Base-by-base conservation (phyloP, 2,888 invertebrate genomes). In the Osedax frankpressi region DNA sequence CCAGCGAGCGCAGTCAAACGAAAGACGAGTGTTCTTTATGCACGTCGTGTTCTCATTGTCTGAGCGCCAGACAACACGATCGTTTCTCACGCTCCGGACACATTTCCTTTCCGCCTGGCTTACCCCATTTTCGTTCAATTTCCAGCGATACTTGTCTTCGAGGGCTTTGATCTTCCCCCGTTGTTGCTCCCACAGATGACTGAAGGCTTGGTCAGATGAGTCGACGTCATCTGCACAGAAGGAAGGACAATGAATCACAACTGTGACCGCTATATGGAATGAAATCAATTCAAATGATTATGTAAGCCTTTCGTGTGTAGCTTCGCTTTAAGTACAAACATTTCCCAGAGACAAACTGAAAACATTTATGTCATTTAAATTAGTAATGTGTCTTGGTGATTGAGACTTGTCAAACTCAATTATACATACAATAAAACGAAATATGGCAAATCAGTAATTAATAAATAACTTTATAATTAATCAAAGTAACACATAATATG, bases 131-230 rank as follows among this genome's bases (percentile, higher is more conserved):
- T 77, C 77, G 70, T 76, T 77, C 2, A 77, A 71, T 28, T 77
- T 76, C 77, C 77, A 77, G 28, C 75, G 69, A 69, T 76, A 77
- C 67, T 74, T 76, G 67, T 76, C 77, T 65, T 77, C 77, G 30
- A 77, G 63, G 3, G 71, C 74, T 71, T 75, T 75, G 65, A 77
- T 76, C 62, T 75, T 73, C 19, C 30, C 30, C 65, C 70, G 74
- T 26, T 77, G 73, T 62, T 74, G 65, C 24, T 75, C 69, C 77
- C 77, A 77, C n/a, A 65, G 65, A 19, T 65, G 65, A 65, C 65
- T 65, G 65, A 65, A 65, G 65, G 65, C 65, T 65, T 65, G 6
- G 24, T 65, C 65, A 11, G 65, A 65, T 2, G 65, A 65, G 65
- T 65, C 65, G 65, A 65, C 65, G 24, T 65, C 65, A 65, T 65